Conservation (phyloP, 2,113 vertebrate genomes). For the Alligator mississippiensis region DNA sequence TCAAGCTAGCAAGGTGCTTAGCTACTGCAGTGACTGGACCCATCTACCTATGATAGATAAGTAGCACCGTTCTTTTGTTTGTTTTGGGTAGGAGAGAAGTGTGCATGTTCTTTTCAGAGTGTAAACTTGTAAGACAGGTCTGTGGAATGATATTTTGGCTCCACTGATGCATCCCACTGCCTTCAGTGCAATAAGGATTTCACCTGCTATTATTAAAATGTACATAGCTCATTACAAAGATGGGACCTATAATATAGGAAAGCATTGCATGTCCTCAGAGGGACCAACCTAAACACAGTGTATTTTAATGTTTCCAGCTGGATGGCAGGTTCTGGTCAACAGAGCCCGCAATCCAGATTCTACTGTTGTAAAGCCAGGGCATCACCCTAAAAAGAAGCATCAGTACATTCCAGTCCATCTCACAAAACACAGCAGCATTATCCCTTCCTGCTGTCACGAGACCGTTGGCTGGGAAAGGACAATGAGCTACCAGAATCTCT, state of each 20-base stretch:
- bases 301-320: conserved; percentile 32
- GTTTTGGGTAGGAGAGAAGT: background rate
- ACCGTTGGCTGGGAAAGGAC: background rate
- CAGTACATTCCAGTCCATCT: background rate
- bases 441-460: background rate
- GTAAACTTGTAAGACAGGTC: background rate
- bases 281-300: conserved; percentile 53
- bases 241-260: too few species aligned
- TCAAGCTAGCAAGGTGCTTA: background rate
- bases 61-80: background rate
- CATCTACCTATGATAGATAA: background rate
- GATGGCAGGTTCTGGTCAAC: conserved; percentile 2
- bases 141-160: too few species aligned
- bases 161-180: too few species aligned
- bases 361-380: background rate
- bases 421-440: background rate
- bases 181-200: too few species aligned
- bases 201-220: too few species aligned
- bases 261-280: background rate
- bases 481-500: background rate
- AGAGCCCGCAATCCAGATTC: conserved; percentile 8
- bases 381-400: background rate
- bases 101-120: background rate
- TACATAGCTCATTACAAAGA: too few species aligned
- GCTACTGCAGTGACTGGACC: background rate